Percentiles rank a stretch among this genome's conserved stretches.
Evolutionary conservation across 2,888 invertebrate species (phyloP).

Genomic region (Chaitophorus viminalis): DNA sequence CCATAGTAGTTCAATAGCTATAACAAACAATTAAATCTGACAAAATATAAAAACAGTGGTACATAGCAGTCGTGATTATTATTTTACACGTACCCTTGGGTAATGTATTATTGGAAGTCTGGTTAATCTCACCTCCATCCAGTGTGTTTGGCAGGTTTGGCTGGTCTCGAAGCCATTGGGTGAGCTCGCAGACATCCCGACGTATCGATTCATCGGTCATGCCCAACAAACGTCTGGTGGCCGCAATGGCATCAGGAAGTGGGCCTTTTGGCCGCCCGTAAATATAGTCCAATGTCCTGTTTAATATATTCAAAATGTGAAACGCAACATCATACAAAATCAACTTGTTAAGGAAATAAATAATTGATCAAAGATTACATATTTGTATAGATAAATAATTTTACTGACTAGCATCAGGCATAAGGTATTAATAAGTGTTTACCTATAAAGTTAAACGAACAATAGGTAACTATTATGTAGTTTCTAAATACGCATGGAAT

Average conservation of each 20-base stretch:
- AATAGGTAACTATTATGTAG: too few species aligned
- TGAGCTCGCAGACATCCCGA: constrained; percentile 57
- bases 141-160: constrained; percentile 55
- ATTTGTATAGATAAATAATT: too few species aligned
- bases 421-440: too few species aligned
- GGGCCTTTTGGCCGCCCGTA: constrained; percentile 47
- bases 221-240: constrained; percentile 50
- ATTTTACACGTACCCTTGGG: background rate
- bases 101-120: constrained; percentile 6
- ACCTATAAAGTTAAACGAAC: too few species aligned
- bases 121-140: constrained; percentile 55
- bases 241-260: constrained; percentile 25
- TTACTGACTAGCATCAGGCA: too few species aligned
- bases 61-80: background rate
- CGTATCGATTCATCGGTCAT: constrained; percentile 62
- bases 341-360: background rate
- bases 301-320: background rate
- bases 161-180: constrained; percentile 49
- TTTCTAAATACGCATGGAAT: too few species aligned
- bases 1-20: background rate
- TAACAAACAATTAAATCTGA: background rate
- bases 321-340: background rate
- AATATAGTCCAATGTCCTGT: background rate
- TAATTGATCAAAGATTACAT: too few species aligned
- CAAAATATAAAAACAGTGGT: background rate